These are phyloP conservation scores for Plectus sambesii DNA, from an alignment of 1,140 invertebrate species.

Conservation along the genomic window DNA sequence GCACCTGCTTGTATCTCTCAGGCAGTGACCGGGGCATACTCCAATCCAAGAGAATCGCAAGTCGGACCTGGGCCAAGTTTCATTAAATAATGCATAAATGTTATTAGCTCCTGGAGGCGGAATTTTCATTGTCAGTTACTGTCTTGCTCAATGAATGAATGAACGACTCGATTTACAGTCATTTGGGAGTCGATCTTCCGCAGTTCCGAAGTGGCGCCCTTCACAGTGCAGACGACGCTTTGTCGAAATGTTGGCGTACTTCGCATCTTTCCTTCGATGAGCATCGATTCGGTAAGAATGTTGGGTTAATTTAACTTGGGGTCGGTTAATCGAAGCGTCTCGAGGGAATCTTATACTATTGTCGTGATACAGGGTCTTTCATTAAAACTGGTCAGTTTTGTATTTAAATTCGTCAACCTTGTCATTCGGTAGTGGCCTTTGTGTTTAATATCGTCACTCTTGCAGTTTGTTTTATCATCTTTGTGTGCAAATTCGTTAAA, in stretches of 20 bases:
- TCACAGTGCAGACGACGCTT: constrained; percentile 63
- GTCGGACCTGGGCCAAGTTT: neutral
- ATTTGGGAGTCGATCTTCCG: constrained; percentile 67
- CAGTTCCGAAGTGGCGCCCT: constrained; percentile 60
- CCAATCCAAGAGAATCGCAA: neutral
- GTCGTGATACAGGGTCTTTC: too few relatives aligned
- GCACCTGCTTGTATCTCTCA: constrained; percentile 46
- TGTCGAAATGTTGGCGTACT: constrained; percentile 72
- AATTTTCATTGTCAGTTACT: neutral
- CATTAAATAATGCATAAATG: neutral
- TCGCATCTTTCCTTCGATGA: constrained; percentile 78
- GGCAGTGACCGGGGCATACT: neutral
- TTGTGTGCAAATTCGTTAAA: too few relatives aligned
- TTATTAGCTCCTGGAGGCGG: neutral
- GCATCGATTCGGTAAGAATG: constrained; percentile 58
- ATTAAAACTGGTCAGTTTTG: too few relatives aligned
- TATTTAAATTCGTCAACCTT: too few relatives aligned
- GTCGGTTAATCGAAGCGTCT: too few relatives aligned
- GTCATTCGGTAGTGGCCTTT: too few relatives aligned
- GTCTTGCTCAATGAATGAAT: neutral
- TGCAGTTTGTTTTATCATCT: too few relatives aligned
- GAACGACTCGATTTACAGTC: constrained; percentile 53
- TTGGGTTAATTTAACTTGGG: too few relatives aligned
- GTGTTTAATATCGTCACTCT: too few relatives aligned
- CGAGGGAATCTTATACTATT: too few relatives aligned